phyloP scores from a whole-genome alignment of 2,888 invertebrate species.

The Aleiodes alternator region DNA sequence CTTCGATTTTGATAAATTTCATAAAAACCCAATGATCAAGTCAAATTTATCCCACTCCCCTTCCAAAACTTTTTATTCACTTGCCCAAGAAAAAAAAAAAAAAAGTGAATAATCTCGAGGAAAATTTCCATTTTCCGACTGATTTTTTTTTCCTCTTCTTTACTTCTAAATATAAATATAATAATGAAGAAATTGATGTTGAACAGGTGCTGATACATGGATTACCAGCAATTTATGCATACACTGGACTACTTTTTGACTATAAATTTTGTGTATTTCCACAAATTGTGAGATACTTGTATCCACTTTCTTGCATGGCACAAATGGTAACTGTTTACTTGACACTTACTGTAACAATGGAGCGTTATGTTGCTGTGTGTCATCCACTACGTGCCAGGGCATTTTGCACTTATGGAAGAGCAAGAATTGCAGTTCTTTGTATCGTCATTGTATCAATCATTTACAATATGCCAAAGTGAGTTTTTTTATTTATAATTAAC shows the following conservation, averaged over 20 bases:
- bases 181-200: slow-evolving; percentile 39
- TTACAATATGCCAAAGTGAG: slow-evolving; percentile 86
- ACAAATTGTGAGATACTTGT: slow-evolving; percentile 86
- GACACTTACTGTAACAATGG: slow-evolving; percentile 91
- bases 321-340: slow-evolving; percentile 97
- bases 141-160: too few relatives aligned
- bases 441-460: slow-evolving; percentile 88
- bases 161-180: too few relatives aligned
- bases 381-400: slow-evolving; percentile 92
- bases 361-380: slow-evolving; percentile 95
- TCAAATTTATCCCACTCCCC: too few relatives aligned
- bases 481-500: slow-evolving; percentile 22
- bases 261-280: slow-evolving; percentile 89
- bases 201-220: slow-evolving; percentile 84
- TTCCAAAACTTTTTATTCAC: too few relatives aligned
- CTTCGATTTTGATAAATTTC: too few relatives aligned
- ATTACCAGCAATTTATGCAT: slow-evolving; percentile 89
- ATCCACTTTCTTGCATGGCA: slow-evolving; percentile 89
- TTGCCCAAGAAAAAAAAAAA: too few relatives aligned
- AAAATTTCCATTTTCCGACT: too few relatives aligned
- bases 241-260: slow-evolving; percentile 85
- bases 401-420: slow-evolving; percentile 92
- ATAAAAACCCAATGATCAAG: too few relatives aligned
- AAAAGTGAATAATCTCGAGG: too few relatives aligned
- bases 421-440: slow-evolving; percentile 88